Conservation (phyloP, 2,888 invertebrate species). For the Pediacus dermestoides region DNA sequence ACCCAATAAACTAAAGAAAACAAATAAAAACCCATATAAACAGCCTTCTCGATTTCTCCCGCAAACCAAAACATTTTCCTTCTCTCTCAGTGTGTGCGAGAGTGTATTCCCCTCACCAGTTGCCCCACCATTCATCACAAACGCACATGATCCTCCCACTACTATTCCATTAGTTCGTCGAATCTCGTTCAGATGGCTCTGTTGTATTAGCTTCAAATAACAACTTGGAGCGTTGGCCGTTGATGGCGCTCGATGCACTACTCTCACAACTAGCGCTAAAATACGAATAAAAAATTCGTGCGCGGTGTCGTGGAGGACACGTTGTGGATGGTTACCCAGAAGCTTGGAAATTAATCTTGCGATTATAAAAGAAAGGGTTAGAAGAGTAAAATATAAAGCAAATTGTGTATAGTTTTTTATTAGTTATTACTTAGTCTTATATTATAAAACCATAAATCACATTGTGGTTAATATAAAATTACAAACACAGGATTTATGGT, state of each 20-base stretch:
- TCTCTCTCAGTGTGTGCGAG: slow-evolving; percentile 17
- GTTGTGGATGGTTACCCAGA: too few species aligned
- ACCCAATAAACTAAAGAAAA: background rate
- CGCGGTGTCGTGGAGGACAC: slow-evolving; percentile 5
- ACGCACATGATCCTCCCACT: slow-evolving; percentile 32
- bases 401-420: too few species aligned
- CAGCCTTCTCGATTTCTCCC: slow-evolving; percentile 3
- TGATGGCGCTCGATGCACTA: slow-evolving; percentile 25
- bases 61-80: slow-evolving; percentile 10
- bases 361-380: too few species aligned
- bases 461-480: too few species aligned
- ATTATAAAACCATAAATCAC: too few species aligned
- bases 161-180: slow-evolving; percentile 18
- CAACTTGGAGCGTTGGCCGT: slow-evolving; percentile 20
- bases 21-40: slow-evolving; percentile 6
- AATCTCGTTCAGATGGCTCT: slow-evolving; percentile 30
- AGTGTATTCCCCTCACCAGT: slow-evolving; percentile 27
- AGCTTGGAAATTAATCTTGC: too few species aligned
- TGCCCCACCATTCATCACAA: slow-evolving; percentile 25
- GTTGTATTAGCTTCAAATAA: slow-evolving; percentile 9
- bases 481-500: too few species aligned
- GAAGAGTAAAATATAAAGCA: too few species aligned
- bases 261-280: slow-evolving; percentile 13
- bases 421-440: too few species aligned
- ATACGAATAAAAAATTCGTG: slow-evolving; percentile 9